Evolutionary conservation across 2,113 vertebrate genomes (phyloP).

Genomic region (Psettodes erumei): DNA sequence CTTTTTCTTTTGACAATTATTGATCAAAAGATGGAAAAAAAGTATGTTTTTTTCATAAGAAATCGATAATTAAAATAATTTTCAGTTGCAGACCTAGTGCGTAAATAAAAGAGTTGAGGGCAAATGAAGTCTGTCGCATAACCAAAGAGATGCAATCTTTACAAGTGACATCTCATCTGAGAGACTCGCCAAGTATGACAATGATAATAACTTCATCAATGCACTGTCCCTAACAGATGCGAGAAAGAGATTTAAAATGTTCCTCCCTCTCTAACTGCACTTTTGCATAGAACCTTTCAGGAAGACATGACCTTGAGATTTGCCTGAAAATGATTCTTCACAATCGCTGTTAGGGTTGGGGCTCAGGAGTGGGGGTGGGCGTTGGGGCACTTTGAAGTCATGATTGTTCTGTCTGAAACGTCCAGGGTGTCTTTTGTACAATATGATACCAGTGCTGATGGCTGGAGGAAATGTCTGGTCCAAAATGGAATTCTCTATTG

Average conservation of each 20-base stretch:
- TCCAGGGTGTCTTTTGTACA: constrained; percentile 54
- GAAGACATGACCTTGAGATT: constrained; percentile 61
- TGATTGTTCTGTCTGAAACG: constrained; percentile 60
- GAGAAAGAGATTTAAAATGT: constrained; percentile 29
- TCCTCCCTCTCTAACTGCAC: constrained; percentile 8
- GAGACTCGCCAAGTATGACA: constrained; percentile 2
- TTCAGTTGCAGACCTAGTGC: not conserved
- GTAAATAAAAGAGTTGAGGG: not conserved
- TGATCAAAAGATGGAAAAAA: not conserved
- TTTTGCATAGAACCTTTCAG: constrained; percentile 22
- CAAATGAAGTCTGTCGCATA: constrained; percentile 3
- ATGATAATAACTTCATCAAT: constrained; percentile 1
- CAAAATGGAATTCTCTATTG: constrained; percentile 62
- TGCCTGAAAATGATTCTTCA: constrained; percentile 44
- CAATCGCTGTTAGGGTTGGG: constrained; percentile 34
- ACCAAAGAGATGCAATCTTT: not conserved
- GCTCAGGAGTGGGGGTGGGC: too few relatives aligned
- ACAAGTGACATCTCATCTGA: constrained; percentile 10
- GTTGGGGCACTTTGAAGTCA: constrained; percentile 77
- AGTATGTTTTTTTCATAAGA: too few relatives aligned
- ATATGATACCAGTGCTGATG: constrained; percentile 53
- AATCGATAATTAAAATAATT: not conserved
- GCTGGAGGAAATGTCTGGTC: constrained; percentile 65
- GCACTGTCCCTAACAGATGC: not conserved
- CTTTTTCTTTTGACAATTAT: not conserved